Base-by-base conservation (phyloP, 2,888 invertebrate genomes). In the Pterostichus niger region DNA sequence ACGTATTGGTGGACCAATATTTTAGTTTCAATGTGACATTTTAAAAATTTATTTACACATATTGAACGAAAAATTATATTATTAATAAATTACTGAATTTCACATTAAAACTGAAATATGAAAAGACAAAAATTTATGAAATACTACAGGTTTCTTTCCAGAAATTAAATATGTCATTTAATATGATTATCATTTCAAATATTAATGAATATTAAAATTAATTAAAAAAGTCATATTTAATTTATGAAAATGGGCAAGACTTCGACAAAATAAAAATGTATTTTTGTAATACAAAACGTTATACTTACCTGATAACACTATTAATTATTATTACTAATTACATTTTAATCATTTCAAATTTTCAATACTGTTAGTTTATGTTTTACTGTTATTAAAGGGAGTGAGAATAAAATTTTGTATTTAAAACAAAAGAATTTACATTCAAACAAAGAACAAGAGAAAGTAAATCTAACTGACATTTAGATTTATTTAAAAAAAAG, bases 301-400 rank as follows among this genome's bases (percentile, higher is more conserved):
- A 80, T 80, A 80, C 80, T 80, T 80, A 80, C 80, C 80, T 80
- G n/a, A 9, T 2, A 13, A 52, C 80, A 80, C 80, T 80, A 64
- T 46, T 46, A 79, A 44, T 79, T 61, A 40, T 4, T 10, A 31
- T 31, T 59, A 54, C 24, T 24, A 17, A 17, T 31, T 24, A 4
- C 11, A 54, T 15, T 49, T 13, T 54, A 54, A 15, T 17, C 15
- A 54, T 59, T 24, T 11, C 11, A 15, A 59, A 10, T 40, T 40
- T 40, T 24, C 59, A 31, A 31, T 59, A 59, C 31, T 24, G 11
- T 40, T 24, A 59, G 24, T 59, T 24, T 24, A 24, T 24, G 24
- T 24, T 59, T 6, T 31, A 24, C 9, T 40, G 40, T 40, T 40
- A 40, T 40, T 40, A 40, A 40, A 40, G 9, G 9, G 40, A 9